Percentiles rank a stretch among this genome's conserved stretches.
These are phyloP conservation scores for Cololabis saira DNA, from an alignment of 2,113 vertebrate species.

Conservation along the genomic window DNA sequence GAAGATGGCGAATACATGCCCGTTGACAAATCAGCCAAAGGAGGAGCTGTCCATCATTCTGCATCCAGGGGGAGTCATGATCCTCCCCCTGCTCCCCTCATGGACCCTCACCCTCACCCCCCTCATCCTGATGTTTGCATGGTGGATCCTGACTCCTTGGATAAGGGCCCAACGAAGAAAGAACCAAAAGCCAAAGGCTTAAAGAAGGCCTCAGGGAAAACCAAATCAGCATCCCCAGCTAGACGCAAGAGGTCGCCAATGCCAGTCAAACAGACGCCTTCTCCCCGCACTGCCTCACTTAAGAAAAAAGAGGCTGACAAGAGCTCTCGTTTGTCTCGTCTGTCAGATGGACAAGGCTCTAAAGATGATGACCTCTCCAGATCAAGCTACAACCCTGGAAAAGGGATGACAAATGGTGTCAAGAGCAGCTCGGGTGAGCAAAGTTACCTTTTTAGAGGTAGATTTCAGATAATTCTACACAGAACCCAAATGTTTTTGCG, in stretches of 20 bases:
- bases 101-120: conserved; percentile 89
- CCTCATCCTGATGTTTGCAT: conserved; percentile 96
- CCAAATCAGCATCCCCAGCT: conserved; percentile 89
- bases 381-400: conserved; percentile 86
- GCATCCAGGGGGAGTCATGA: conserved; percentile 83
- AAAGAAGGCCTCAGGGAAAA: conserved; percentile 86
- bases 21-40: conserved; percentile 85
- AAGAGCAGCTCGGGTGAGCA: conserved; percentile 87
- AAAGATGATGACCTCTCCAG: conserved; percentile 87
- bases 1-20: conserved; percentile 94
- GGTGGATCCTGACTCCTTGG: conserved; percentile 92
- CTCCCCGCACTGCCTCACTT: conserved; percentile 79
- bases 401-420: conserved; percentile 85
- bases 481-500: not conserved
- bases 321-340: conserved; percentile 79
- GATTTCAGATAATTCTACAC: not conserved
- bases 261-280: conserved; percentile 82
- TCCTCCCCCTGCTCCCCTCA: conserved; percentile 87
- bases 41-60: conserved; percentile 81
- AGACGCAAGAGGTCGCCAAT: conserved; percentile 90
- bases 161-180: conserved; percentile 85
- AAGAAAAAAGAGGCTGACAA: conserved; percentile 89
- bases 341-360: conserved; percentile 79
- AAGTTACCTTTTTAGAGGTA: not conserved
- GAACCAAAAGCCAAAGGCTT: conserved; percentile 88